Evolutionary conservation across 2,113 vertebrate genomes (phyloP), one percentile per base, ranked within the genome.

Genomic region (Ophthalmolycus amberensis): DNA sequence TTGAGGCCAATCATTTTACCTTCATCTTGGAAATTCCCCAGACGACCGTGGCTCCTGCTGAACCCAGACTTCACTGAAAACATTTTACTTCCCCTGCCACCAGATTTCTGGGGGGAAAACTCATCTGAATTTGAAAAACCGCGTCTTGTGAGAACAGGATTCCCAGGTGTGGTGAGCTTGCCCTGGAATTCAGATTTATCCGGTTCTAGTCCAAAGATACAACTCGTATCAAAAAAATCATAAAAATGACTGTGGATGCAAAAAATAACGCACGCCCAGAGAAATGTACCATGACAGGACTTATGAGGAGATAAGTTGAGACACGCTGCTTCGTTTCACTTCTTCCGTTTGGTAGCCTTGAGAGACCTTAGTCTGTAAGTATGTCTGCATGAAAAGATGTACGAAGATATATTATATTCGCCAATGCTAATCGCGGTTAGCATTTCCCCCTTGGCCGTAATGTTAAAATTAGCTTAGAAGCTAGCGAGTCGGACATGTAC

Each of bases 131-230:
- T 86, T 91, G 67, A 86, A 90, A 80, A 90, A 82, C 46, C 10
- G 11, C 32, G 20, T 65, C 82, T 85, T 78, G 65, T 75, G 80
- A 81, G 82, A 76, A 71, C 59, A 71, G 59, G 84, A 90, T 84
- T 93, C 92, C 92, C 92, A 70, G 67, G 78, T 85, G 91, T 79
- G 66, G 14, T 16, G 52, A 77, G 75, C 63, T 70, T 90, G 85
- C 79, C 87, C 84, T 79, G 83, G 80, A 93, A 93, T 92, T 90
- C 83, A 85, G 84, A 91, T 92, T 71, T 63, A 85, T 86, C 83
- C 63, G 75, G 75, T 70, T 86, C 65, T 73, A 40, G 82, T 85
- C 46, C 9, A 38, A 85, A 88, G 74, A 86, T 76, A 63, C 66
- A 77, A 29, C 64, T 69, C 14, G 18, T 68, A 88, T 88, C 85